Evolutionary conservation across 1,140 invertebrate genomes (phyloP).

Genomic region (Chionoecetes opilio): DNA sequence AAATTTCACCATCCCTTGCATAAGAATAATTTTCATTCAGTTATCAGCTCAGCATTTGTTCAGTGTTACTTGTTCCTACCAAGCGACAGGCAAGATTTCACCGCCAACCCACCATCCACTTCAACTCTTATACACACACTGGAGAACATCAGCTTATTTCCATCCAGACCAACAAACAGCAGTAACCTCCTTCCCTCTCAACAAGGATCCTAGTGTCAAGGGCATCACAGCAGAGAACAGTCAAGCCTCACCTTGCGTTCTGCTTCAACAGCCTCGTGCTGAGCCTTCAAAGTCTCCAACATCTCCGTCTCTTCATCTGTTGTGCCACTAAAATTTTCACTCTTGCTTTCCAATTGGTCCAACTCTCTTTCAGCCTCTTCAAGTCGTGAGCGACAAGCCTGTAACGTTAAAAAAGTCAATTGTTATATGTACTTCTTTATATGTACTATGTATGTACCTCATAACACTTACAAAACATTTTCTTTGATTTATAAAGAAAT

Average conservation of each 20-base stretch:
- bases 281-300: slow-evolving; percentile 86
- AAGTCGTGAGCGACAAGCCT: slow-evolving; percentile 65
- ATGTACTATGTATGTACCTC: too few relatives aligned
- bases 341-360: slow-evolving; percentile 88
- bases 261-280: slow-evolving; percentile 86
- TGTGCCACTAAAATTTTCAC: slow-evolving; percentile 84
- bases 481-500: too few relatives aligned
- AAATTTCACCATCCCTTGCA: not conserved
- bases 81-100: not conserved
- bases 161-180: not conserved
- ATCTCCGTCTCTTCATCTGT: slow-evolving; percentile 86
- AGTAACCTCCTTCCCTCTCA: not conserved
- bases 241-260: slow-evolving; percentile 84
- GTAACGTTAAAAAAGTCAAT: not conserved
- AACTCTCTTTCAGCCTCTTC: slow-evolving; percentile 87
- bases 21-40: not conserved
- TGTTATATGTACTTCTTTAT: too few relatives aligned
- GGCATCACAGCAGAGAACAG: not conserved
- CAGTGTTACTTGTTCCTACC: not conserved
- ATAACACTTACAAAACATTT: too few relatives aligned
- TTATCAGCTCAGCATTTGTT: not conserved
- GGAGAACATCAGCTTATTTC: not conserved
- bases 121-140: not conserved
- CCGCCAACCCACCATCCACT: not conserved
- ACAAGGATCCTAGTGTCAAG: not conserved